phyloP scores from a whole-genome alignment of 2,797 vertebrate species.

The Hemitrygon akajei region DNA sequence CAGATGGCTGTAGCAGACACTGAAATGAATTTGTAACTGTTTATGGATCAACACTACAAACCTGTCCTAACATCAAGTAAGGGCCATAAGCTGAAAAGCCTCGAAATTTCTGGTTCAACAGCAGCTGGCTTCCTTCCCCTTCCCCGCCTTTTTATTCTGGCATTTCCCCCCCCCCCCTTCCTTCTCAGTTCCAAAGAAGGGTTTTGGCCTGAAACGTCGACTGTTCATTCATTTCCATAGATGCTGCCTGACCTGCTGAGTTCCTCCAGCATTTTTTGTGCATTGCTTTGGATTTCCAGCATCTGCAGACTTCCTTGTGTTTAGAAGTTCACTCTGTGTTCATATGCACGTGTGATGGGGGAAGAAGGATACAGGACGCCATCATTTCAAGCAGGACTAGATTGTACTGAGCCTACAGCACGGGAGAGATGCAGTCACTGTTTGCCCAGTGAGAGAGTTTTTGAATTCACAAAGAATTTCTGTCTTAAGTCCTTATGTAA shows the following conservation, averaged over 20 bases:
- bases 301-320: too few relatives aligned
- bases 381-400: background rate
- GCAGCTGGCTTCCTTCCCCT: background rate
- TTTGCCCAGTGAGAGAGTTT: background rate
- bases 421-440: background rate
- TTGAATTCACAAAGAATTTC: background rate
- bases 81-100: background rate
- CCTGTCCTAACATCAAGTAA: background rate
- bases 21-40: background rate
- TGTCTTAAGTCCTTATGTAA: background rate
- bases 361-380: background rate
- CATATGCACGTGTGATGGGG: background rate
- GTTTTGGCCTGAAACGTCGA: too few relatives aligned
- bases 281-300: too few relatives aligned
- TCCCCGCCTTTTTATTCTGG: too few relatives aligned
- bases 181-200: too few relatives aligned
- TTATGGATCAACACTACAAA: background rate
- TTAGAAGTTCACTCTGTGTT: background rate
- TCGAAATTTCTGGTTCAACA: background rate
- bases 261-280: too few relatives aligned
- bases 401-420: background rate
- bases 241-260: too few relatives aligned
- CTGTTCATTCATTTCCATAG: too few relatives aligned
- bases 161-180: too few relatives aligned
- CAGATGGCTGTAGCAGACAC: background rate